Base-by-base conservation (phyloP, 1,140 invertebrate species). In the Leucophenga varia region DNA sequence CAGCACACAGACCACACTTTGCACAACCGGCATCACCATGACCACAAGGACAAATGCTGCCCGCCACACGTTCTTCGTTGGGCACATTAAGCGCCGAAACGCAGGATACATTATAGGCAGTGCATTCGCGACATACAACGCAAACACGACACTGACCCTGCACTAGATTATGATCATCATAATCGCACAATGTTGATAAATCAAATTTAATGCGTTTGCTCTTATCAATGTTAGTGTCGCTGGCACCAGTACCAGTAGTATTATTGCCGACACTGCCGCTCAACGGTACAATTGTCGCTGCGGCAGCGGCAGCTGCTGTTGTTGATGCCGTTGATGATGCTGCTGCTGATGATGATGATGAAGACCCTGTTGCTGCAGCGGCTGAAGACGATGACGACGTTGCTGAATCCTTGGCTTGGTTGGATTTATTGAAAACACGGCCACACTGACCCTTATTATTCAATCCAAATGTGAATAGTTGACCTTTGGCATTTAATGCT, bases 401-500 rank as follows among this genome's bases (percentile, higher is more conserved):
- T 38, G 57, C 81, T 32, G 58, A 58, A 55, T 65, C 64, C 35
- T 65, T 65, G 22, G 59, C 79, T 75, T 90, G 86, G 78, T 83
- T 85, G 10, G 78, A 74, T 57, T 84, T 82, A 12, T 83, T 81
- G 73, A 88, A 93, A 61, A 93, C 91, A 61, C 95, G 78, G 21
- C 96, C 96, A 80, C 96, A 99, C 69, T 98, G 96, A 8, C 94
- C 95, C 72, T 96, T 95, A 71, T 98, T 98, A 75, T 98, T 98
- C 43, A 98, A 90, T 1, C 96, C 96, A 79, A 97, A 97, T 1
- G 95, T 95, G 73, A 89, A 97, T 1, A 98, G 83, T 55, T 90
- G 86, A 0, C 96, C 96, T 72, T 93, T 90, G 55, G 84, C 88
- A 17, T 87, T 94, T 6, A 98, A 77, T 0, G 85, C 90, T 2